A percentile compares a stretch with the other conserved stretches of the same genome.
Conservation (phyloP, 37 sponge, comb jelly and placozoan genomes). For the Dysidea cf. avara region DNA sequence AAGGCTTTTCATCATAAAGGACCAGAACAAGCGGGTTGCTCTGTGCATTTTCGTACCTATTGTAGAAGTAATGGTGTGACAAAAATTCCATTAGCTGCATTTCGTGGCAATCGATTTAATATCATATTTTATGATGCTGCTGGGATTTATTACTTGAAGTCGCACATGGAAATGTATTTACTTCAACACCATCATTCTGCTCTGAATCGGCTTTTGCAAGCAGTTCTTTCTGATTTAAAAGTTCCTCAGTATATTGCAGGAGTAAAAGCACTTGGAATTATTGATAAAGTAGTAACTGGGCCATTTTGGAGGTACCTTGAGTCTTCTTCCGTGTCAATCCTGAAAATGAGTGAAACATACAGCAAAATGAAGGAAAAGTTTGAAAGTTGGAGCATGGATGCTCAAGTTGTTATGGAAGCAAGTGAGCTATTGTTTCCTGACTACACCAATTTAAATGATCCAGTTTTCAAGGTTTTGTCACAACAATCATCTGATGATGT, state of each 20-base stretch:
- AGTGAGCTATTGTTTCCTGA: too few relatives aligned
- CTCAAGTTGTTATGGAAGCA: too few relatives aligned
- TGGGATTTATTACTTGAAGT: constrained; percentile 26
- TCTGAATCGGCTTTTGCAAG: constrained; percentile 19
- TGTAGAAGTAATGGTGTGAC: background rate
- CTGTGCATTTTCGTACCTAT: constrained; percentile 8
- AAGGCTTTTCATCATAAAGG: constrained; percentile 56
- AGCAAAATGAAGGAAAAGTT: too few relatives aligned
- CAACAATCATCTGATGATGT: too few relatives aligned
- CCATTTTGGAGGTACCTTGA: constrained; percentile 41
- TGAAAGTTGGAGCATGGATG: too few relatives aligned
- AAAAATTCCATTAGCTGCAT: constrained; percentile 38
- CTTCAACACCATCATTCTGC: background rate
- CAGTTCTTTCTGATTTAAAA: constrained; percentile 26
- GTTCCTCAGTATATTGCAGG: constrained; percentile 24
- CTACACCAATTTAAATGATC: too few relatives aligned
- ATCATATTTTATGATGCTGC: constrained; percentile 50
- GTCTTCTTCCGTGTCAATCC: too few relatives aligned
- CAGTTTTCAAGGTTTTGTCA: too few relatives aligned
- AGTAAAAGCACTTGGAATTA: constrained; percentile 34
- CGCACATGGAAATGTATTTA: constrained; percentile 13
- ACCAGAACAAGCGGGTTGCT: constrained; percentile 26
- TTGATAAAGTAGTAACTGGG: constrained; percentile 46
- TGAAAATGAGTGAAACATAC: too few relatives aligned
- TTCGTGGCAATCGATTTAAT: constrained; percentile 41